A percentile compares a stretch with the other conserved stretches of the same genome.
Conservation (phyloP, 2,888 invertebrate species). For the Habrosyne pyritoides region DNA sequence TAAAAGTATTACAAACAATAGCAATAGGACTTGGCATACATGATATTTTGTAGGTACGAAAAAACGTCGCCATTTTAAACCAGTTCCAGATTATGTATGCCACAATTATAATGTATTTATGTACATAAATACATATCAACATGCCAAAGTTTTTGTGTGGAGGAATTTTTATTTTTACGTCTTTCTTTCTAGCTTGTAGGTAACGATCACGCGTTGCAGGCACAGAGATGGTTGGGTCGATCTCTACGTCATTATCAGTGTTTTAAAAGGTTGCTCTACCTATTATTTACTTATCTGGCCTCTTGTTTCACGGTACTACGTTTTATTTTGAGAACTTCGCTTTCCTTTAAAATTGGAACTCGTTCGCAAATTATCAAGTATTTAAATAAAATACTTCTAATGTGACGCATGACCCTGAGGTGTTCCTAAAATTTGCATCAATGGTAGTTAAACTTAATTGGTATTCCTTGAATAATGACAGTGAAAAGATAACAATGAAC, state of each 20-base stretch:
- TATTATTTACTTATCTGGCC: too few relatives aligned
- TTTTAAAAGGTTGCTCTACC: too few relatives aligned
- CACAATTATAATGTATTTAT: slow-evolving; percentile 53
- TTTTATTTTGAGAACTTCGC: too few relatives aligned
- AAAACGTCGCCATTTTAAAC: slow-evolving; percentile 48
- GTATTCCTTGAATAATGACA: background rate
- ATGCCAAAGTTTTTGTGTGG: slow-evolving; percentile 30
- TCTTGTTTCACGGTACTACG: too few relatives aligned
- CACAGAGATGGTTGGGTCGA: background rate
- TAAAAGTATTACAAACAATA: background rate
- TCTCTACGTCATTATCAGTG: background rate
- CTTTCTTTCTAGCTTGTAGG: slow-evolving; percentile 11
- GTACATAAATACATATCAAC: slow-evolving; percentile 50
- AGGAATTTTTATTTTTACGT: slow-evolving; percentile 42
- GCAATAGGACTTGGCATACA: slow-evolving; percentile 17
- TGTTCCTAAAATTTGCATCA: background rate
- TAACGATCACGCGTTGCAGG: background rate
- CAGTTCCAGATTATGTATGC: slow-evolving; percentile 53
- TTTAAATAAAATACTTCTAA: background rate
- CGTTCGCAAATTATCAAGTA: background rate
- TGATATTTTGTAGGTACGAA: slow-evolving; percentile 34
- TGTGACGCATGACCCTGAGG: background rate
- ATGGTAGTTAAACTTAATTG: background rate
- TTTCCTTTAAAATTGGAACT: too few relatives aligned
- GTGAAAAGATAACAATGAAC: background rate